phyloP scores from a whole-genome alignment of 2,888 invertebrate genomes.

The Charanyca ferruginea region DNA sequence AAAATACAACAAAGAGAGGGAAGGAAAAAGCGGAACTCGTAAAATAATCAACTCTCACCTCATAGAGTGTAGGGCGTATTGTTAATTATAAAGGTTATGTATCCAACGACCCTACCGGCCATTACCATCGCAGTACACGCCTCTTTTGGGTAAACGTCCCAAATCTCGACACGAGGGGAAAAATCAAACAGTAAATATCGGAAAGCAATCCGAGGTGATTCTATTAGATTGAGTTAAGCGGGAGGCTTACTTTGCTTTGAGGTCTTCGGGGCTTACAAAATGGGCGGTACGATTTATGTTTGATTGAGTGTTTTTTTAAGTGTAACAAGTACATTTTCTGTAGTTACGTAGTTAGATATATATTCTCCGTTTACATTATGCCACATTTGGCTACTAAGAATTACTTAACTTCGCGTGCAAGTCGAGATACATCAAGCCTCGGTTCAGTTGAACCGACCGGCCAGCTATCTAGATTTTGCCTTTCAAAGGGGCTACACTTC shows the following conservation, averaged over 20 bases:
- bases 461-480: conserved; percentile 82
- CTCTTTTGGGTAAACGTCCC: conserved; percentile 85
- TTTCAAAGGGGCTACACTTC: conserved; percentile 75
- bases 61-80: conserved; percentile 63
- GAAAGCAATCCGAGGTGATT: conserved; percentile 89
- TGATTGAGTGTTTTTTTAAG: conserved; percentile 57
- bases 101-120: conserved; percentile 80
- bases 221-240: conserved; percentile 88
- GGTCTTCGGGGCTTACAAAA: conserved; percentile 73
- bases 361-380: conserved; percentile 35
- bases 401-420: conserved; percentile 79
- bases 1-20: conserved; percentile 56
- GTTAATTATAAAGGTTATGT: conserved; percentile 88
- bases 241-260: conserved; percentile 77
- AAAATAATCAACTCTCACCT: conserved; percentile 71
- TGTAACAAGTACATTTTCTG: conserved; percentile 16
- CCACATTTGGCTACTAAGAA: conserved; percentile 62
- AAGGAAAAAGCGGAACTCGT: conserved; percentile 66
- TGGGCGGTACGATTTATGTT: conserved; percentile 71
- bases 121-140: conserved; percentile 85
- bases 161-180: conserved; percentile 87
- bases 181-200: conserved; percentile 90
- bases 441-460: conserved; percentile 64
- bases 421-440: conserved; percentile 76
- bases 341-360: neutral